Conservation (phyloP, 2,113 vertebrate genomes). For the Prietella phreatophila region DNA sequence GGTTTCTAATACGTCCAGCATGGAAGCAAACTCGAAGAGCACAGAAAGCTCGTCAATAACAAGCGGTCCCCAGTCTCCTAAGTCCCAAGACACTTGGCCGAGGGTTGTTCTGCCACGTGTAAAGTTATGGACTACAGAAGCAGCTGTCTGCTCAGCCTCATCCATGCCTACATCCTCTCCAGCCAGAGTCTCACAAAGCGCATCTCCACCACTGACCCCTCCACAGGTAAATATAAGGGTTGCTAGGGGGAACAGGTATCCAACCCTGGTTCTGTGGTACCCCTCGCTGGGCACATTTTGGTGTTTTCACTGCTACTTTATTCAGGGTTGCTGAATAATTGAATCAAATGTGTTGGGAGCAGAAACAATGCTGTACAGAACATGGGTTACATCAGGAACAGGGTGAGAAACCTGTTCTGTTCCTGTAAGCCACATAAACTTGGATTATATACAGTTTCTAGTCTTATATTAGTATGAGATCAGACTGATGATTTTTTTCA, state of each 20-base stretch:
- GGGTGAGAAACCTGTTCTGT: not conserved
- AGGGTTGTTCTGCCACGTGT: slow-evolving; percentile 43
- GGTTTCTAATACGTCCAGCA: not conserved
- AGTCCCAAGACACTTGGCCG: slow-evolving; percentile 7
- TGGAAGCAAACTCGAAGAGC: not conserved
- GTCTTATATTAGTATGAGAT: not conserved
- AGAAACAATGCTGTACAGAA: not conserved
- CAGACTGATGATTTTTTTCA: not conserved
- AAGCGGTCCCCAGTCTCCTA: not conserved
- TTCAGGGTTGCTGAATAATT: not conserved
- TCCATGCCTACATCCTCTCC: slow-evolving; percentile 18
- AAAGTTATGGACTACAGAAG: slow-evolving; percentile 8
- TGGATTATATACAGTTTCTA: not conserved
- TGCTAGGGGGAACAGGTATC: not conserved
- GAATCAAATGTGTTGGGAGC: not conserved
- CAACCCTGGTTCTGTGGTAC: not conserved
- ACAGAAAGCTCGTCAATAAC: not conserved
- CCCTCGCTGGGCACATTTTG: not conserved
- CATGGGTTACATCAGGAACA: not conserved
- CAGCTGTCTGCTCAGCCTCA: not conserved
- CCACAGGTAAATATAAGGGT: slow-evolving; percentile 13
- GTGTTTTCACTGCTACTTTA: not conserved
- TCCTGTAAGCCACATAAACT: not conserved
- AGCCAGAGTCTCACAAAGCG: not conserved
- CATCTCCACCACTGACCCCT: not conserved